phyloP scores from a whole-genome alignment of 2,113 vertebrate species.

The Sinocyclocheilus anshuiensis region DNA sequence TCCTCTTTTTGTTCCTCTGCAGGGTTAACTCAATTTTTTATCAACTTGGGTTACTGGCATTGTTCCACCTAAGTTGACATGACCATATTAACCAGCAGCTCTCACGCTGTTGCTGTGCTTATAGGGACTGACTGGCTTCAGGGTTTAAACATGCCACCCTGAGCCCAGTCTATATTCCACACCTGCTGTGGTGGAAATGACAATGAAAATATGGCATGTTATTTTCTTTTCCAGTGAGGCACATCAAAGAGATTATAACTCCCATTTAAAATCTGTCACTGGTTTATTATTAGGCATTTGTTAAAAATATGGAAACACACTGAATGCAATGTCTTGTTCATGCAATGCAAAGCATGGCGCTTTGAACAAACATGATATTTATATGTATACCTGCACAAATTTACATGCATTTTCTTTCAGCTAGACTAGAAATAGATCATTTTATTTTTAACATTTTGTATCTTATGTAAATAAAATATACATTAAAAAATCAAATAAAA shows the following conservation, averaged over 20 bases:
- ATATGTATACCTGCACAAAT: neutral
- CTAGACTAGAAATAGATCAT: neutral
- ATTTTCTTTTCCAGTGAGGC: slow-evolving; percentile 44
- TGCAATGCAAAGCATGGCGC: neutral
- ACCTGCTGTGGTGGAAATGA: slow-evolving; percentile 55
- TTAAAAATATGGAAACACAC: neutral
- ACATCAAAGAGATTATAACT: slow-evolving; percentile 38
- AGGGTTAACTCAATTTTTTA: slow-evolving; percentile 33
- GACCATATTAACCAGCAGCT: neutral
- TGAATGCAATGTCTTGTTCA: neutral
- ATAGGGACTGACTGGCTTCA: slow-evolving; percentile 46
- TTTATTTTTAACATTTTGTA: neutral
- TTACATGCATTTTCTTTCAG: neutral
- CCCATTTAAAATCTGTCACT: slow-evolving; percentile 30
- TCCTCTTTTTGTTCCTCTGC: slow-evolving; percentile 55
- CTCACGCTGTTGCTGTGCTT: slow-evolving; percentile 2
- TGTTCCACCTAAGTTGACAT: neutral
- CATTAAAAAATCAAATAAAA: neutral
- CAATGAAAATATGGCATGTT: slow-evolving; percentile 50
- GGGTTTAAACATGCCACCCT: slow-evolving; percentile 46
- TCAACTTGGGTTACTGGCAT: slow-evolving; percentile 25
- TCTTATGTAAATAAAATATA: neutral
- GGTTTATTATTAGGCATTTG: slow-evolving; percentile 34
- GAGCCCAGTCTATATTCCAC: slow-evolving; percentile 41
- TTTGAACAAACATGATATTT: neutral